A percentile compares a stretch with the other conserved stretches of the same genome.
Conservation (phyloP, 2,113 vertebrate species). For the Gambusia affinis region DNA sequence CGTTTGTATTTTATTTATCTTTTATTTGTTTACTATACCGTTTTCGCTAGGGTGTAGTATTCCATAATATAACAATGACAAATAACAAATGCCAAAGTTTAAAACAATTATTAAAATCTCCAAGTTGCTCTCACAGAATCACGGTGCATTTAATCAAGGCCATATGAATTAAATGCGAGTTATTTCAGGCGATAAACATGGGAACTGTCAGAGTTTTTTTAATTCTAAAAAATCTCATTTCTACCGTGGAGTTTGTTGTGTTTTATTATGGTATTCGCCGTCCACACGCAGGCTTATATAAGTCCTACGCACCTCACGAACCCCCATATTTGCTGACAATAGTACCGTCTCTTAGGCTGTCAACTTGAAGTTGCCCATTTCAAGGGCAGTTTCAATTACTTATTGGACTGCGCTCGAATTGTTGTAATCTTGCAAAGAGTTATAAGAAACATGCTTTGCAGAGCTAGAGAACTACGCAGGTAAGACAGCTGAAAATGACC, state of each 20-base stretch:
- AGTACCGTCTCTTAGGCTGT: slow-evolving; percentile 59
- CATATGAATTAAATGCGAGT: background rate
- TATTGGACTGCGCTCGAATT: background rate
- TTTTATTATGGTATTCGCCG: background rate
- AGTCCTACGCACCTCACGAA: background rate
- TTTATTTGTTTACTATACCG: background rate
- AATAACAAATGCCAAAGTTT: background rate
- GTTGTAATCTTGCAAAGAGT: background rate
- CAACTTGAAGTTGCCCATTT: slow-evolving; percentile 69
- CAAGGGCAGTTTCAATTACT: slow-evolving; percentile 79
- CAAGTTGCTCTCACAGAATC: background rate
- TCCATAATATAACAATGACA: background rate
- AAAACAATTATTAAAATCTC: background rate
- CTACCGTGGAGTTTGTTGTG: background rate
- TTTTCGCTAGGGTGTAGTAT: background rate
- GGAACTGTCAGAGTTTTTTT: background rate
- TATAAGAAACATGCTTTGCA: slow-evolving; percentile 73
- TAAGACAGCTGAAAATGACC: slow-evolving; percentile 42
- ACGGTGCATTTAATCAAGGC: background rate
- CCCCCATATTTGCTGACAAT: slow-evolving; percentile 31
- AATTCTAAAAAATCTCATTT: background rate
- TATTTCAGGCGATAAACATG: background rate
- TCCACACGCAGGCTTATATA: background rate
- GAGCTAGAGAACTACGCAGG: slow-evolving; percentile 75
- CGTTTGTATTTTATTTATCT: background rate